These are phyloP conservation scores for Hydraecia micacea DNA, from an alignment of 2,888 invertebrate species.

Conservation along the genomic window DNA sequence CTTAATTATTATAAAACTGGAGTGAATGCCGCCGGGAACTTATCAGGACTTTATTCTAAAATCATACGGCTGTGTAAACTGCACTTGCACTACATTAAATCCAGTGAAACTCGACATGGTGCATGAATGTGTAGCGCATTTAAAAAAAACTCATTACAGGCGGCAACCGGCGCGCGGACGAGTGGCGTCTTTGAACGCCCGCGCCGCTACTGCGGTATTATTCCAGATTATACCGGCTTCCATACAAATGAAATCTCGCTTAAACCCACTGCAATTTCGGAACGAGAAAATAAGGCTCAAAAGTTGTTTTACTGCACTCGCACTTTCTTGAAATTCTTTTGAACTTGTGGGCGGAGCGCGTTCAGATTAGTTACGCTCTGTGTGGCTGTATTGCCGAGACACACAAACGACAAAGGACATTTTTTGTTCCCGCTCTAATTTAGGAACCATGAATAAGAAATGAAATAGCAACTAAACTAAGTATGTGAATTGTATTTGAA, in stretches of 20 bases:
- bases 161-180: constrained; percentile 86
- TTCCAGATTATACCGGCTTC: constrained; percentile 89
- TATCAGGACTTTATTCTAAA: constrained; percentile 57
- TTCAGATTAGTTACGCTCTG: constrained; percentile 59
- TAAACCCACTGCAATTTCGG: constrained; percentile 90
- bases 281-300: constrained; percentile 88
- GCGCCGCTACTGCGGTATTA: constrained; percentile 88
- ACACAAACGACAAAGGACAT: constrained; percentile 54
- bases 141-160: constrained; percentile 90
- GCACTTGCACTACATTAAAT: constrained; percentile 80
- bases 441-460: constrained; percentile 30
- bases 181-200: constrained; percentile 89
- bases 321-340: constrained; percentile 84
- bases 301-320: constrained; percentile 87
- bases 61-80: constrained; percentile 72
- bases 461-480: constrained; percentile 19
- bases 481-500: constrained; percentile 56
- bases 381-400: constrained; percentile 53
- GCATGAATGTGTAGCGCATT: constrained; percentile 88
- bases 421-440: constrained; percentile 21
- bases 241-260: constrained; percentile 90
- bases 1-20: constrained; percentile 60
- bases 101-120: constrained; percentile 80
- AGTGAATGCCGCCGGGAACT: constrained; percentile 33
- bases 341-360: constrained; percentile 69